Conservation (phyloP, 2,113 vertebrate genomes). For the Mobula birostris region DNA sequence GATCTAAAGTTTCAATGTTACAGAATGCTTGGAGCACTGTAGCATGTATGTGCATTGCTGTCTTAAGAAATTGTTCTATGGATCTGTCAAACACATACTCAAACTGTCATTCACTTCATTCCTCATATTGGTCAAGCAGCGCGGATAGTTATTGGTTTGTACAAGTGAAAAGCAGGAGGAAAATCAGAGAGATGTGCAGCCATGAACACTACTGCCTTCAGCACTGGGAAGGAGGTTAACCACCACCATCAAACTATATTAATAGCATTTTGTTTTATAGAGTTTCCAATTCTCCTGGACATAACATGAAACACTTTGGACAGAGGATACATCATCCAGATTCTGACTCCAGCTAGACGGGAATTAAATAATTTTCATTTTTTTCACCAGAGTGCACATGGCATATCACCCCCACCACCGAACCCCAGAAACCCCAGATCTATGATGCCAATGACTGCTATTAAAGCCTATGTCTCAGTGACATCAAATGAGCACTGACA, state of each 20-base stretch:
- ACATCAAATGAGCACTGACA: not conserved
- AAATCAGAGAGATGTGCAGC: not conserved
- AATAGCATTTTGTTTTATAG: not conserved
- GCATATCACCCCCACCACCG: not conserved
- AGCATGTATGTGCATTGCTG: not conserved
- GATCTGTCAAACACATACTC: not conserved
- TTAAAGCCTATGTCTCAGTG: not conserved
- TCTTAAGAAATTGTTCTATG: not conserved
- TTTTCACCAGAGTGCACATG: not conserved
- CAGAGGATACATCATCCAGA: not conserved
- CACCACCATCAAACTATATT: not conserved
- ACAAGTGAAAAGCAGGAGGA: not conserved
- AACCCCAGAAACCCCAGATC: not conserved
- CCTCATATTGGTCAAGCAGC: not conserved
- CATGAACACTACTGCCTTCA: not conserved
- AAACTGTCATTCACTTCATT: not conserved
- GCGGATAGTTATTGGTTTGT: not conserved
- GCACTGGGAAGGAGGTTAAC: not conserved
- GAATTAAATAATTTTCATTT: not conserved
- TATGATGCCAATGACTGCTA: not conserved
- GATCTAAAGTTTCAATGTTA: not conserved
- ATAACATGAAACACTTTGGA: no score
- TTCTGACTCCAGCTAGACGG: not conserved
- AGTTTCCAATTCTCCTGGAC: not conserved
- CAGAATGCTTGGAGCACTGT: not conserved